Conservation (phyloP, 2,113 vertebrate genomes). For the Megaptera novaeangliae region DNA sequence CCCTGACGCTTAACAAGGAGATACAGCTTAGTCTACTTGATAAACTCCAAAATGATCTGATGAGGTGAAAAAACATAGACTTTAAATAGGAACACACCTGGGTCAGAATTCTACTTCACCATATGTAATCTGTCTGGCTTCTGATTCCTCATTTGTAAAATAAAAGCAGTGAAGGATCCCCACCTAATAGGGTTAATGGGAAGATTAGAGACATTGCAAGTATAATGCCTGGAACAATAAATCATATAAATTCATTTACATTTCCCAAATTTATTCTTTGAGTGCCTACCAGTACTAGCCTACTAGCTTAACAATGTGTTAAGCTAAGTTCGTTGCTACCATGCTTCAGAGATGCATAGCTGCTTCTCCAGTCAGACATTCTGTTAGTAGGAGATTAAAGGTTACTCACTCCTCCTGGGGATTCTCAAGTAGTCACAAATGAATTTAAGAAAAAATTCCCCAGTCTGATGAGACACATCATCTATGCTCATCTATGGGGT, state of each 20-base stretch:
- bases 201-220: neutral
- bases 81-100: neutral
- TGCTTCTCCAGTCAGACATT: neutral
- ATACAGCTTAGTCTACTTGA: neutral
- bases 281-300: neutral
- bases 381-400: neutral
- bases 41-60: neutral
- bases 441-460: neutral
- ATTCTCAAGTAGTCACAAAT: neutral
- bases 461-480: neutral
- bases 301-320: neutral
- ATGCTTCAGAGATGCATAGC: neutral
- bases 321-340: neutral
- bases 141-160: neutral
- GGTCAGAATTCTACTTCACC: neutral
- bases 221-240: neutral
- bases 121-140: neutral
- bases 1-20: neutral
- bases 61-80: neutral
- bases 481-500: neutral
- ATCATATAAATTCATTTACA: neutral
- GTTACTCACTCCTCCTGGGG: neutral
- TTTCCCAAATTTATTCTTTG: neutral
- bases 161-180: neutral
- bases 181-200: neutral